Percentiles rank a stretch among this genome's conserved stretches.
Conservation (phyloP, 2,113 vertebrate species). For the Prietella phreatophila region DNA sequence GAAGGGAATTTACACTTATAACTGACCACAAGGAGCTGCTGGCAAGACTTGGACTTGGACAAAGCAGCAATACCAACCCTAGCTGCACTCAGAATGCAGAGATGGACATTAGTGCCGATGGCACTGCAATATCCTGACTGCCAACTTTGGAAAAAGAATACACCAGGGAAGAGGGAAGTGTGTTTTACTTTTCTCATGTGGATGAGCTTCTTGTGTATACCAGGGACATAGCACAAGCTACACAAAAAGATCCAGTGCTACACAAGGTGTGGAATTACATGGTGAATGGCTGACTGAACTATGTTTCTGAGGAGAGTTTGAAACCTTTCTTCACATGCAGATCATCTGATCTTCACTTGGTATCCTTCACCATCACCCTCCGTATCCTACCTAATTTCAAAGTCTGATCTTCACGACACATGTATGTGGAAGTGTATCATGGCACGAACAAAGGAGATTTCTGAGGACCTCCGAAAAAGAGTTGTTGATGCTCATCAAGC, state of each 20-base stretch:
- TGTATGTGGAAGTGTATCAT: no score
- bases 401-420: no score
- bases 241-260: not conserved
- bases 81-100: not conserved
- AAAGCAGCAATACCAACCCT: not conserved
- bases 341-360: no score
- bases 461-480: no score
- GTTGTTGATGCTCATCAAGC: no score
- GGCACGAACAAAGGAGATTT: no score
- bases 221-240: not conserved
- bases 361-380: no score
- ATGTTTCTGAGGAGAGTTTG: not conserved
- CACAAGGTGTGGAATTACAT: not conserved
- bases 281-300: not conserved
- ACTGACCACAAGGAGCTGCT: conserved; percentile 36
- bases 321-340: not conserved
- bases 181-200: not conserved
- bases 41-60: not conserved
- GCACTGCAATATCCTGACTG: no score
- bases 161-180: not conserved
- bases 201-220: not conserved
- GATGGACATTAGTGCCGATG: not conserved
- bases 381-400: no score
- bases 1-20: not conserved
- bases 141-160: no score